A percentile compares a stretch with the other conserved stretches of the same genome.
These are phyloP conservation scores for Kryptolebias ocellatus DNA, from an alignment of 2,797 vertebrate genomes.

Conservation along the genomic window DNA sequence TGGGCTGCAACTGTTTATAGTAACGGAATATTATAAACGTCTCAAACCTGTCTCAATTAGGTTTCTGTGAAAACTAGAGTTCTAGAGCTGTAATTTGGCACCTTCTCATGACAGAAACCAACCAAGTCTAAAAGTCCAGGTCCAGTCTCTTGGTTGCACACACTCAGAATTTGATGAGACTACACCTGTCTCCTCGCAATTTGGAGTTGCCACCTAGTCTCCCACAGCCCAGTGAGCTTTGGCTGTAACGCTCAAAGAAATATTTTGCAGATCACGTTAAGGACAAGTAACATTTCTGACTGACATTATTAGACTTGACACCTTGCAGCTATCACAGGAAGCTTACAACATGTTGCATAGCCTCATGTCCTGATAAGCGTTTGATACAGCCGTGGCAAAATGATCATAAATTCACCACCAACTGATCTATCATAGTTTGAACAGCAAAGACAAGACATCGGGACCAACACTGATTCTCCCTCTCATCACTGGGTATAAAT, in stretches of 20 bases:
- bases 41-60: no score
- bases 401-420: constrained; percentile 27
- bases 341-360: constrained; percentile 33
- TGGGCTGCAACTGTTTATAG: no score
- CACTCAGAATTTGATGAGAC: no score
- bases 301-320: constrained; percentile 10
- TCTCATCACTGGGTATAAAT: constrained; percentile 42
- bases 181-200: no score
- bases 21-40: no score
- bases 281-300: constrained; percentile 11
- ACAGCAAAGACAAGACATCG: constrained; percentile 29
- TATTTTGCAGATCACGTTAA: constrained; percentile 1
- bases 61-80: no score
- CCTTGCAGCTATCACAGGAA: constrained; percentile 28
- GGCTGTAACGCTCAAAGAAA: constrained; percentile 2
- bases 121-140: no score
- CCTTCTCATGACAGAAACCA: no score
- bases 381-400: constrained; percentile 41
- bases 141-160: no score
- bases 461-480: constrained; percentile 28
- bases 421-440: constrained; percentile 50
- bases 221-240: background rate
- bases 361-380: constrained; percentile 15
- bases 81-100: no score
- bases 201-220: no score